Percentiles rank a stretch among this genome's conserved stretches.
Evolutionary conservation across 2,888 invertebrate species (phyloP).

Genomic region (Terebella lapidaria): DNA sequence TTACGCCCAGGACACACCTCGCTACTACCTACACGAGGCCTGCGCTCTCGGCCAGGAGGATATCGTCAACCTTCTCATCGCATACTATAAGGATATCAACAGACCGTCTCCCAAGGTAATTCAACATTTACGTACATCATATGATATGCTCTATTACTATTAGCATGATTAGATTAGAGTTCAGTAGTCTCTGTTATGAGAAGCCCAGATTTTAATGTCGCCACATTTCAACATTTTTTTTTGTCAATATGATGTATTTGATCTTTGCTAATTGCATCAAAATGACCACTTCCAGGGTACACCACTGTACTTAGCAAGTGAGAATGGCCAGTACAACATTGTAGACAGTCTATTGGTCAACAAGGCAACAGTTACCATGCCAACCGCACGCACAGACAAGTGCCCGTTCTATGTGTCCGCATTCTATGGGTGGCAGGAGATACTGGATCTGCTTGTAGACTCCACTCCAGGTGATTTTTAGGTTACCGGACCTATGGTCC

Average conservation of each 20-base stretch:
- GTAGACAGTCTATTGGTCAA: not conserved
- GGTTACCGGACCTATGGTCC: too few relatives aligned
- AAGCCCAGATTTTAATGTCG: too few relatives aligned
- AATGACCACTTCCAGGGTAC: not conserved
- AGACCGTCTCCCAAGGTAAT: not conserved
- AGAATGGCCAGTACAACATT: not conserved
- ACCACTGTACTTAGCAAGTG: not conserved
- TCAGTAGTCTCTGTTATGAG: too few relatives aligned
- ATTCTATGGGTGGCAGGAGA: not conserved
- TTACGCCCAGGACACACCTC: too few relatives aligned
- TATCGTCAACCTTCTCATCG: not conserved
- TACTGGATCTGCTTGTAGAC: not conserved
- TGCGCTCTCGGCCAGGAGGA: not conserved
- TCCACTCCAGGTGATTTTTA: not conserved
- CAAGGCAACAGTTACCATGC: not conserved
- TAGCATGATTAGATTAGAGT: too few relatives aligned
- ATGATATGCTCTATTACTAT: too few relatives aligned
- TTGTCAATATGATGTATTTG: too few relatives aligned
- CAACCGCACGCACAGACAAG: not conserved
- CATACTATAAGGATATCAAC: not conserved
- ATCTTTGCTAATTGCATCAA: too few relatives aligned
- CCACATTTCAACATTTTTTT: too few relatives aligned
- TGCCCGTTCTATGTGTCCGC: not conserved
- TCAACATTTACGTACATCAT: too few relatives aligned
- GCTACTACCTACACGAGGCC: not conserved